Percentiles rank a stretch among this genome's conserved stretches.
Conservation (phyloP, 2,797 vertebrate genomes). For the Gorsachius magnificus region DNA sequence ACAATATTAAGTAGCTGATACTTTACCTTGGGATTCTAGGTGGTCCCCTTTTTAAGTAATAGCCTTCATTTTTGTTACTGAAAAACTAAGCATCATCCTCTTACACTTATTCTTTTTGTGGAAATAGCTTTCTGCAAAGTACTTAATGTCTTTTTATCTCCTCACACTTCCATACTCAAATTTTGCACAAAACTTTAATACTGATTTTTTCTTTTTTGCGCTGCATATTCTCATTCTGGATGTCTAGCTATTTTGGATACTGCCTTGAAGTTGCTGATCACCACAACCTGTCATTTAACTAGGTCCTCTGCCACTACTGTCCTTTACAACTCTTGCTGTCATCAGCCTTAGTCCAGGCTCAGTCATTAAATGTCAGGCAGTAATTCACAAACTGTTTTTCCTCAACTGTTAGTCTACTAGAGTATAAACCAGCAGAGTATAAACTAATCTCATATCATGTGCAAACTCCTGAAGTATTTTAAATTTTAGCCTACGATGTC, state of each 20-base stretch:
- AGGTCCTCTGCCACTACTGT: not conserved
- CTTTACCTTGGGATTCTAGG: constrained; percentile 7
- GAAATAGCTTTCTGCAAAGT: not conserved
- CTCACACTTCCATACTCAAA: not conserved
- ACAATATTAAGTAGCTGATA: constrained; percentile 17
- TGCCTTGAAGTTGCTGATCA: not conserved
- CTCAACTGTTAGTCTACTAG: not conserved
- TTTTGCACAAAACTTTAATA: not conserved
- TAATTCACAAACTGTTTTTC: not conserved
- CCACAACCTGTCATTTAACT: not conserved
- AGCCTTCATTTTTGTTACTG: constrained; percentile 4
- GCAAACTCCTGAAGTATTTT: not conserved
- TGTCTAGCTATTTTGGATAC: not conserved
- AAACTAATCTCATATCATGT: not conserved
- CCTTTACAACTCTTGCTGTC: not conserved
- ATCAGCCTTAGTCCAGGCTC: not conserved
- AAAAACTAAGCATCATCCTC: not conserved
- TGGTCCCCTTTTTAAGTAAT: not conserved
- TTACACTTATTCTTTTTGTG: not conserved
- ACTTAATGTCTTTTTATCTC: not conserved
- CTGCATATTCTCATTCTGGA: not conserved
- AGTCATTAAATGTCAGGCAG: not conserved
- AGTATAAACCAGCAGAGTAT: not conserved
- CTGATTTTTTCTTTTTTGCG: not conserved
- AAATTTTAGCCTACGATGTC: not conserved